These are phyloP conservation scores for Sitta carolinensis DNA, from an alignment of 2,797 vertebrate genomes.

Conservation along the genomic window DNA sequence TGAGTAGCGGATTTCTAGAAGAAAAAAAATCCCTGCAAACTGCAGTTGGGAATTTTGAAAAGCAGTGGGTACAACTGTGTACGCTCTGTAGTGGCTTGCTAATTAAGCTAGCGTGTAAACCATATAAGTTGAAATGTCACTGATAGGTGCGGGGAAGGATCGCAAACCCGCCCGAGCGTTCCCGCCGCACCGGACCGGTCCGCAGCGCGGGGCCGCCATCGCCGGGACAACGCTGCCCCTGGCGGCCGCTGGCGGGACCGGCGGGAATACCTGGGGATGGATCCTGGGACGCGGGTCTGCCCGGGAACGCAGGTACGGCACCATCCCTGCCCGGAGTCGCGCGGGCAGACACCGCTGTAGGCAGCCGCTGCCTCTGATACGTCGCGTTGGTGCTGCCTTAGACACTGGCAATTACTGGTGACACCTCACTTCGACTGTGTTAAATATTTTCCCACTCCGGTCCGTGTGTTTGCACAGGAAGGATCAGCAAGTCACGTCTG, in stretches of 20 bases:
- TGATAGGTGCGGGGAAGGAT: not conserved
- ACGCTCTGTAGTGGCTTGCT: not conserved
- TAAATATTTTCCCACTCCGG: not conserved
- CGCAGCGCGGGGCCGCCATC: not conserved
- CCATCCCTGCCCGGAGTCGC: not conserved
- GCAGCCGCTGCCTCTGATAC: not conserved
- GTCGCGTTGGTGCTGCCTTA: not conserved
- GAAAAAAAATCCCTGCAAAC: not conserved
- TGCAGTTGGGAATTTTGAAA: not conserved
- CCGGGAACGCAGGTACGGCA: not conserved
- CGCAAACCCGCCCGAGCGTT: not conserved
- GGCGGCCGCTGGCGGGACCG: not conserved
- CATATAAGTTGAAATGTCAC: not conserved
- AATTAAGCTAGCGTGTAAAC: not conserved
- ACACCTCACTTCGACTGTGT: conserved; percentile 29
- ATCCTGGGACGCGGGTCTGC: not conserved
- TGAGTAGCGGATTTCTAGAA: not conserved
- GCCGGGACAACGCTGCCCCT: conserved; percentile 6
- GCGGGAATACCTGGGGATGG: not conserved
- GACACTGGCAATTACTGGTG: conserved; percentile 13
- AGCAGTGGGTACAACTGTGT: not conserved
- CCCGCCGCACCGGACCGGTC: not conserved
- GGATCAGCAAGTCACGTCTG: conserved; percentile 43
- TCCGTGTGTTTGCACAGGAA: conserved; percentile 46
- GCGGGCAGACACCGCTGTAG: not conserved